Percentiles rank a stretch among this genome's conserved stretches.
Conservation (phyloP, 2,888 invertebrate genomes). For the Andrena haemorrhoa region DNA sequence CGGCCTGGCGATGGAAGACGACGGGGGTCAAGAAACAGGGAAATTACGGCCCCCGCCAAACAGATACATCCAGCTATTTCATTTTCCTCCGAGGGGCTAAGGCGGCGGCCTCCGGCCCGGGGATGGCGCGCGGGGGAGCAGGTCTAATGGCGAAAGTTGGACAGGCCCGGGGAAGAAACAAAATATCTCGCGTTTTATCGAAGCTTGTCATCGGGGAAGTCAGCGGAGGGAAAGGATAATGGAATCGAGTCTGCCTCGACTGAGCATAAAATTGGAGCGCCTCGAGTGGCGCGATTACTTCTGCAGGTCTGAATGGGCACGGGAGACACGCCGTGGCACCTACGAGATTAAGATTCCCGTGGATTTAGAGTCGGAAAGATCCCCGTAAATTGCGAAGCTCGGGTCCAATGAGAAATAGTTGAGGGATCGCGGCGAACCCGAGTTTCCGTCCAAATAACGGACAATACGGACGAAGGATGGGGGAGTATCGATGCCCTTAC, state of each 20-base stretch:
- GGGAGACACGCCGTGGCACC: too few relatives aligned
- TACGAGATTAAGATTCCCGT: too few relatives aligned
- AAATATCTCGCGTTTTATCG: conserved; percentile 68
- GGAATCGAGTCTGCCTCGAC: conserved; percentile 40
- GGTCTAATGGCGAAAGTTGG: conserved; percentile 63
- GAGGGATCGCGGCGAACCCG: not conserved
- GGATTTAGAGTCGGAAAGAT: not conserved
- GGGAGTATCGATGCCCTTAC: conserved; percentile 29
- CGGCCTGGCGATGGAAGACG: conserved; percentile 43
- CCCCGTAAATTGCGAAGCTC: not conserved
- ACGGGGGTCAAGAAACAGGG: conserved; percentile 73
- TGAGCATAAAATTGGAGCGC: conserved; percentile 38
- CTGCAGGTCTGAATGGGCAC: not conserved
- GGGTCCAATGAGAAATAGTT: conserved; percentile 2
- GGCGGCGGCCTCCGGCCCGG: conserved; percentile 47
- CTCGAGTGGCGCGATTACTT: conserved; percentile 15
- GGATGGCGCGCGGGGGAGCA: conserved; percentile 6
- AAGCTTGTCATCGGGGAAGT: conserved; percentile 52
- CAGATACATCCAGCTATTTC: conserved; percentile 75
- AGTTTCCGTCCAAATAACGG: not conserved
- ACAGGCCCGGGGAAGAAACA: conserved; percentile 41
- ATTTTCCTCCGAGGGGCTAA: conserved; percentile 61
- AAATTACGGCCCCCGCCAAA: conserved; percentile 75
- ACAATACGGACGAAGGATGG: not conserved
- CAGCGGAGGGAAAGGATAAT: conserved; percentile 29